Percentiles rank a stretch among this genome's conserved stretches.
Conservation (phyloP, 1,140 invertebrate species). For the Telenomus remus region DNA sequence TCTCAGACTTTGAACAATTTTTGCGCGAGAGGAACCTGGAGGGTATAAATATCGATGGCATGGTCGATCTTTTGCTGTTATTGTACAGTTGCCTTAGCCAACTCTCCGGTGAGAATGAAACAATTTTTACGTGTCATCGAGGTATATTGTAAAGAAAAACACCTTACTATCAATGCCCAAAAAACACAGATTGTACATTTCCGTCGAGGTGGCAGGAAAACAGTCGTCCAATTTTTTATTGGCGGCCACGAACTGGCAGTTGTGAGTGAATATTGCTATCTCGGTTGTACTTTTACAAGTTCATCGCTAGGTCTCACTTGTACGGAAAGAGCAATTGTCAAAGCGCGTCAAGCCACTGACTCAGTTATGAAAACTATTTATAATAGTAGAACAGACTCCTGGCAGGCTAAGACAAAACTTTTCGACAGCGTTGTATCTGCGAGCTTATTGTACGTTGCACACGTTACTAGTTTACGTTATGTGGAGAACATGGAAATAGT, state of each 20-base stretch:
- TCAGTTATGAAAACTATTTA: not conserved
- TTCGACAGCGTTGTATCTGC: slow-evolving; percentile 1
- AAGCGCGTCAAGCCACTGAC: slow-evolving; percentile 1
- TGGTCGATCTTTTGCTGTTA: not conserved
- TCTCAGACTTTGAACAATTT: slow-evolving; percentile 3
- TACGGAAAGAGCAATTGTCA: slow-evolving; percentile 1
- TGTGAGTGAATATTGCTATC: not conserved
- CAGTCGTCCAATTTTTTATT: not conserved
- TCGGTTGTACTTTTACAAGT: not conserved
- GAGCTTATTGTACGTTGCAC: not conserved
- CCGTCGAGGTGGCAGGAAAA: not conserved
- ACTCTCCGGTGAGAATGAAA: not conserved
- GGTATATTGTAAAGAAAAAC: not conserved
- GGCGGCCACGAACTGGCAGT: not conserved
- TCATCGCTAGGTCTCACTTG: not conserved
- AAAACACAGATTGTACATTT: not conserved
- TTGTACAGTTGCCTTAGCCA: not conserved
- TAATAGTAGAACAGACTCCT: slow-evolving; percentile 5
- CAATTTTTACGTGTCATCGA: not conserved
- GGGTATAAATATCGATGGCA: slow-evolving; percentile 1
- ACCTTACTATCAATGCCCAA: not conserved
- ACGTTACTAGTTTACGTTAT: not conserved
- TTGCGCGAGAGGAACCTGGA: not conserved
- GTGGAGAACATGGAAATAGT: not conserved
- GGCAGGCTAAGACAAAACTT: not conserved